Percentiles rank a stretch among this genome's conserved stretches.
These are phyloP conservation scores for Manacus vitellinus DNA, from an alignment of 2,113 vertebrate species.

Conservation along the genomic window DNA sequence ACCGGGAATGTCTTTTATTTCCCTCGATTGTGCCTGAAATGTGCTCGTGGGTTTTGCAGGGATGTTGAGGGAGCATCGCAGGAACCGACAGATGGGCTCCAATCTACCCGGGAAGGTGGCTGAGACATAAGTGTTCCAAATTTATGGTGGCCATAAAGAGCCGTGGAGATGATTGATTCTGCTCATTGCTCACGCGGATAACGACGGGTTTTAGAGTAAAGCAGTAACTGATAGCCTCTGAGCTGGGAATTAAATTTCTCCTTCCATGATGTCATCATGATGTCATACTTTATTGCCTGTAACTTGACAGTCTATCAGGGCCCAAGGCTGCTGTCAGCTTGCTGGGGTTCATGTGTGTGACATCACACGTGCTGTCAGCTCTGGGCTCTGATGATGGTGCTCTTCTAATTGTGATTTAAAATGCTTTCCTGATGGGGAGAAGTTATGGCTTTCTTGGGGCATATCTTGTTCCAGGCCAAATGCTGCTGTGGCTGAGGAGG, in stretches of 20 bases:
- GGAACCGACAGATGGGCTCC: neutral
- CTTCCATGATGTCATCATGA: constrained; percentile 50
- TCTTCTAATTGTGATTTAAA: neutral
- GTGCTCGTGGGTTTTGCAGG: neutral
- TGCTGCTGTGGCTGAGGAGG: neutral
- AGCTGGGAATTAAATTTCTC: neutral
- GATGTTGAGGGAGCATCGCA: rapidly evolving
- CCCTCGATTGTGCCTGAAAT: neutral
- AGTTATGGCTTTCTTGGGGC: neutral
- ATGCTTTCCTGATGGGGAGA: neutral
- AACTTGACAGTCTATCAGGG: neutral
- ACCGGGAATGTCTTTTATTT: neutral
- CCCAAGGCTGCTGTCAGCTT: neutral
- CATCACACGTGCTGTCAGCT: neutral
- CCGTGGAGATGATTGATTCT: constrained; percentile 8
- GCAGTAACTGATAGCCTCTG: constrained; percentile 18
- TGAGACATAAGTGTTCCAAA: neutral
- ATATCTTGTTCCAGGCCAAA: neutral
- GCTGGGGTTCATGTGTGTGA: neutral
- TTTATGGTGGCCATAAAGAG: constrained; percentile 41
- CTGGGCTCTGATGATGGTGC: neutral
- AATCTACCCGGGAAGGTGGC: neutral
- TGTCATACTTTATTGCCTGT: constrained; percentile 49
- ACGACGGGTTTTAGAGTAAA: neutral
- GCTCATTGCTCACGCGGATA: neutral